phyloP scores from a whole-genome alignment of 2,113 vertebrate genomes.

The Misgurnus anguillicaudatus region DNA sequence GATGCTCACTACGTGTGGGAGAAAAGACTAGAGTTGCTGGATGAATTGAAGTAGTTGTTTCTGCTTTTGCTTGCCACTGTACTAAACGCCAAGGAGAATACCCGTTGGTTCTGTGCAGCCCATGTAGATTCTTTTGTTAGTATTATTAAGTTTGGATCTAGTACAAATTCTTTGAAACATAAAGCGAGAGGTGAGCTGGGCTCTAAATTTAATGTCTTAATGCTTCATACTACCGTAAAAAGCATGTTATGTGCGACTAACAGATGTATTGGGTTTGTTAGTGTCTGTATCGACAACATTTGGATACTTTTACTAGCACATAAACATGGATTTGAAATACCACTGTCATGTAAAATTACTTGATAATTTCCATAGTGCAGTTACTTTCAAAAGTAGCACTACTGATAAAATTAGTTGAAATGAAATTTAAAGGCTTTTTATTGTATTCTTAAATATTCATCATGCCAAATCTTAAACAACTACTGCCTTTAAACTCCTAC shows the following conservation, averaged over 20 bases:
- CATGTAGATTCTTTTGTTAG: neutral
- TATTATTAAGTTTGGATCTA: neutral
- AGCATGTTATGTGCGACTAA: neutral
- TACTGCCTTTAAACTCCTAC: neutral
- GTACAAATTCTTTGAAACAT: neutral
- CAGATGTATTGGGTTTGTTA: neutral
- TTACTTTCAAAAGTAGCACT: too few species aligned
- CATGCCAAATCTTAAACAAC: conserved; percentile 6
- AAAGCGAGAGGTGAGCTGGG: neutral
- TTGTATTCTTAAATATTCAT: conserved; percentile 4
- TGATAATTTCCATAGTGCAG: too few species aligned
- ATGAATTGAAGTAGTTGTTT: conserved; percentile 24
- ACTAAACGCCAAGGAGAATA: conserved; percentile 18
- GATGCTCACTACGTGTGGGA: conserved; percentile 19
- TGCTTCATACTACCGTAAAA: neutral
- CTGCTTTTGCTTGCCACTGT: conserved; percentile 29
- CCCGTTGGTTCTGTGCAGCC: conserved; percentile 11
- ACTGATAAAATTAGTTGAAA: neutral
- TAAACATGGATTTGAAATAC: neutral
- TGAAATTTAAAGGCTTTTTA: neutral
- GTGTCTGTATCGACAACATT: conserved; percentile 12
- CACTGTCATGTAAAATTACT: neutral
- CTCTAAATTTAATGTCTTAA: neutral
- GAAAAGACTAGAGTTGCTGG: neutral
- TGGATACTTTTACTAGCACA: neutral